Evolutionary conservation across 1,140 invertebrate genomes (phyloP), one percentile per base, ranked within the genome.

Genomic region (Campoletis sonorensis): DNA sequence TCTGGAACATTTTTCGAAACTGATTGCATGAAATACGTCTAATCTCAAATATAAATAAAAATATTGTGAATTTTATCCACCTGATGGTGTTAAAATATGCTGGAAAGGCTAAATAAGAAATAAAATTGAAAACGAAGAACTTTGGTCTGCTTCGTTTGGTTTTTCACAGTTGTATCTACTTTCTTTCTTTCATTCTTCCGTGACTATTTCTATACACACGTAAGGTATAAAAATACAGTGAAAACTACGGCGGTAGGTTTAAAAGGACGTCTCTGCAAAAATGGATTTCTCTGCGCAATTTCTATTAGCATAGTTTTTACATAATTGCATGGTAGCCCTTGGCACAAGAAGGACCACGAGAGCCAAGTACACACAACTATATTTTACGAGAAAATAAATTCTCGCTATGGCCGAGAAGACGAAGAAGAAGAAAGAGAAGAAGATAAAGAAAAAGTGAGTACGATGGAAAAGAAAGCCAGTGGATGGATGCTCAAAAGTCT

Each of bases 271-370:
- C 72, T 76, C 71, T 76, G 49, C 30, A 80, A 79, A 84, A 90
- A 89, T 90, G 83, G 87, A 90, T 88, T 90, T 89, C 87, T 88
- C 87, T 85, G 80, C 87, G 87, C 86, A 90, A 91, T 91, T 89
- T 90, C 88, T 91, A 91, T 91, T 91, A 89, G 89, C 89, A 91
- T 90, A 91, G 87, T 89, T 90, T 90, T 90, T 89, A 87, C 89
- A 89, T 91, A 90, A 89, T 90, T 89, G 86, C 86, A 83, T 85
- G 86, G 11, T 75, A 75, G 72, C 72, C 40, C 23, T 73, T 64
- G 54, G 75, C 77, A 79, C 80, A 61, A 45, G 8, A 45, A 80
- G 37, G 76, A 84, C 86, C 81, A 81, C 58, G 84, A 84, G 83
- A 78, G 80, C 83, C 70, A 76, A 67, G 71, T 76, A 70, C 79